Evolutionary conservation across 2,888 invertebrate species (phyloP), one percentile per base, ranked within the genome.

Genomic region (Parapristionchus giblindavisi): DNA sequence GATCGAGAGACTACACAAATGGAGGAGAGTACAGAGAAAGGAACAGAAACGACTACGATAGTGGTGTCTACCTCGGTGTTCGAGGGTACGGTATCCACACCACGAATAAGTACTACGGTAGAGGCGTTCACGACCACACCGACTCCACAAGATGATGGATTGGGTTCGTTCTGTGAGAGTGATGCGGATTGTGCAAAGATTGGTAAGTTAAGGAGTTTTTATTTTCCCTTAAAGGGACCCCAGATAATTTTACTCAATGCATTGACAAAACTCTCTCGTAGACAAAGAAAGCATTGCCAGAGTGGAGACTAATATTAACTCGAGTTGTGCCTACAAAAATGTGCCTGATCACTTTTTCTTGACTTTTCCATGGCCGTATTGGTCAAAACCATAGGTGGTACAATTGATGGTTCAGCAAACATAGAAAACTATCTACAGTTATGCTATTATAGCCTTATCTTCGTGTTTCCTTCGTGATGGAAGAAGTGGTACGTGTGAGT

Each of bases 171-270:
- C 34, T 68, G 68, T 36, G 68, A 52, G 36, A 38, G 52, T 24
- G 68, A 68, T 36, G 27, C 8, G 11, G 68, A 68, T 27, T 68
- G 68, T 52, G 38, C 14, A 29, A 36, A 68, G 51, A 68, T 68
- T 52, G 63, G 63, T 65, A 21, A 65, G 38, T 38, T 38, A 32
- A n/a, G n/a, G n/a, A n/a, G n/a, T n/a, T n/a, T n/a, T n/a, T n/a
- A n/a, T n/a, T n/a, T n/a, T n/a, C n/a, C n/a, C n/a, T n/a, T n/a
- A n/a, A n/a, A n/a, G n/a, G n/a, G n/a, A n/a, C n/a, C n/a, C n/a
- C n/a, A n/a, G n/a, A n/a, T n/a, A n/a, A n/a, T n/a, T n/a, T n/a
- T 48, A 48, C 48, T 48, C 48, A 48, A 14, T 48, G 14, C 21
- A 48, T 21, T 48, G 48, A 48, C 48, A 11, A 48, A 21, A 14